Evolutionary conservation across 2,888 invertebrate genomes (phyloP).

Genomic region (Hyposoter dolosus): DNA sequence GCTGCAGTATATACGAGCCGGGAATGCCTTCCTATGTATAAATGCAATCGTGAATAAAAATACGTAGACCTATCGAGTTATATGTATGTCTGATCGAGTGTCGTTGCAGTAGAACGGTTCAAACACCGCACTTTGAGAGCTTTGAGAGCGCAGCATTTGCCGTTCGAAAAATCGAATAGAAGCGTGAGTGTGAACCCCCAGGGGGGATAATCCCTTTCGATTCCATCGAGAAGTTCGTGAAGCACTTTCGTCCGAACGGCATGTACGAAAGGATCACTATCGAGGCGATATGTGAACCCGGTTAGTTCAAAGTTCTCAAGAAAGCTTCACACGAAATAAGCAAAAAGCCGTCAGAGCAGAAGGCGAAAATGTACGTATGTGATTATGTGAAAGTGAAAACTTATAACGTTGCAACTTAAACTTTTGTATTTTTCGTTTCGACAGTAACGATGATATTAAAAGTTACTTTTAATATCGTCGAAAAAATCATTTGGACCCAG

Average conservation of each 20-base stretch:
- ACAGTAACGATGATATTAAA: not conserved
- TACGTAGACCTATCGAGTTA: slow-evolving; percentile 1
- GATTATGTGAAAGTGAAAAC: slow-evolving; percentile 12
- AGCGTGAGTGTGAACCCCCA: slow-evolving; percentile 31
- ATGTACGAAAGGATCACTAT: slow-evolving; percentile 42
- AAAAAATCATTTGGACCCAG: not conserved
- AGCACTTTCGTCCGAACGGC: slow-evolving; percentile 44
- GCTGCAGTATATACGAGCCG: not conserved
- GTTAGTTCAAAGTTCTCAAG: slow-evolving; percentile 33
- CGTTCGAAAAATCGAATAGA: slow-evolving; percentile 54
- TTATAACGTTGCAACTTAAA: not conserved
- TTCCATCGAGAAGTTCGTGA: slow-evolving; percentile 59
- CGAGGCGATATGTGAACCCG: slow-evolving; percentile 36
- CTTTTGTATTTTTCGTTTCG: not conserved
- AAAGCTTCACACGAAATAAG: slow-evolving; percentile 32
- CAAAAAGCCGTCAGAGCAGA: not conserved
- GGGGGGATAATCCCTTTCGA: slow-evolving; percentile 51
- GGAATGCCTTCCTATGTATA: not conserved
- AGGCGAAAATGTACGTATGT: not conserved
- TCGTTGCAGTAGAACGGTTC: slow-evolving; percentile 45
- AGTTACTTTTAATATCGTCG: not conserved
- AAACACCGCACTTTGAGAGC: slow-evolving; percentile 39
- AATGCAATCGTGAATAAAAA: slow-evolving; percentile 8
- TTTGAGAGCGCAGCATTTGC: slow-evolving; percentile 31
- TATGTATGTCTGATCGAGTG: slow-evolving; percentile 29